phyloP scores from a whole-genome alignment of 2,797 vertebrate species.

The Aselliscus stoliczkanus region DNA sequence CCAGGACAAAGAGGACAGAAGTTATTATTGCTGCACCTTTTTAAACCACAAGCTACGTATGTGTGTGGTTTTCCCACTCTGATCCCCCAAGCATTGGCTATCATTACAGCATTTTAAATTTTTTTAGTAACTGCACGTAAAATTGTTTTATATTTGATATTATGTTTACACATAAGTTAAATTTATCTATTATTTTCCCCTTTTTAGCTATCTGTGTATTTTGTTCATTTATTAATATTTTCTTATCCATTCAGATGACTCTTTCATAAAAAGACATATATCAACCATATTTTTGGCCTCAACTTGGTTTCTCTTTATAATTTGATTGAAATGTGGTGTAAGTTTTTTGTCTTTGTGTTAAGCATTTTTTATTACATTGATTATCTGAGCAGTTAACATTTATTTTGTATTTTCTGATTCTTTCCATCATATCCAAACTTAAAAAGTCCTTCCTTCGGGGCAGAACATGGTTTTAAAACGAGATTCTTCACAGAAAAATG shows the following conservation, averaged over 20 bases:
- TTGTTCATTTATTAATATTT: constrained; percentile 22
- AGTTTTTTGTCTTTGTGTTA: constrained; percentile 20
- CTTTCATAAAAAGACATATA: constrained; percentile 12
- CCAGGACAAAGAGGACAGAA: not conserved
- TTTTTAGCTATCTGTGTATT: not conserved
- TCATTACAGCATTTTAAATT: not conserved
- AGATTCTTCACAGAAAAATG: constrained; percentile 18
- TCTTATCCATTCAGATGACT: not conserved
- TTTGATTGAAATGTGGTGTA: not conserved
- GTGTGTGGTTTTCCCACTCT: not conserved
- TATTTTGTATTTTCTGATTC: constrained; percentile 54
- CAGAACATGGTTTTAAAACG: not conserved
- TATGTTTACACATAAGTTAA: not conserved
- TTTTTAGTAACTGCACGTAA: not conserved
- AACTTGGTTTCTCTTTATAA: not conserved
- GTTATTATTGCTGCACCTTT: not conserved
- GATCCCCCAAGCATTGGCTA: not conserved
- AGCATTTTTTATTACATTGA: not conserved
- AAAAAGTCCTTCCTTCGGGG: not conserved
- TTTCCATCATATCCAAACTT: constrained; percentile 29
- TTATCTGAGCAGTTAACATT: constrained; percentile 24
- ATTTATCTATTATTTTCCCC: not conserved
- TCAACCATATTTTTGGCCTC: not conserved
- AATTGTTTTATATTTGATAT: not conserved
- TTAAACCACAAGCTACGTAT: not conserved